phyloP scores from a whole-genome alignment of 2,888 invertebrate species.

The Synanthedon formicaeformis region DNA sequence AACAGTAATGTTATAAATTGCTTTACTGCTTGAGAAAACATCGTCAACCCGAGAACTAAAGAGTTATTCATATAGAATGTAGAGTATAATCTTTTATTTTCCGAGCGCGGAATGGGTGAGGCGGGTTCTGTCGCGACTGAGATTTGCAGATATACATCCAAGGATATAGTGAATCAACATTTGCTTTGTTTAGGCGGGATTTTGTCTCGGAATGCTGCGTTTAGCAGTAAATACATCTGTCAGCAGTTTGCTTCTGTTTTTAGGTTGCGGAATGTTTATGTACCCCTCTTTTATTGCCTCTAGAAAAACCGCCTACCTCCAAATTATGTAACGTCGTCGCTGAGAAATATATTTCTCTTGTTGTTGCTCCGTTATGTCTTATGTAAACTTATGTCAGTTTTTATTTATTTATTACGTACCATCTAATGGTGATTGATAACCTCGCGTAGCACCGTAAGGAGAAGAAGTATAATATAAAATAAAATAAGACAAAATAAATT shows the following conservation, averaged over 20 bases:
- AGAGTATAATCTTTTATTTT: constrained; percentile 43
- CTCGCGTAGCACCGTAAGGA: no score
- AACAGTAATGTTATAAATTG: constrained; percentile 48
- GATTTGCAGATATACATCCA: constrained; percentile 37
- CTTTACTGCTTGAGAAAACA: constrained; percentile 44
- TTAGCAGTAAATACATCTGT: constrained; percentile 30
- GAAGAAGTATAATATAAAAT: no score
- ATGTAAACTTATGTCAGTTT: no score
- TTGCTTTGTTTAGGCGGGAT: constrained; percentile 24
- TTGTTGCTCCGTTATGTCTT: no score
- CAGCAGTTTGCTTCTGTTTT: constrained; percentile 21
- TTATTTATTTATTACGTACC: no score
- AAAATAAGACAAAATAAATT: no score
- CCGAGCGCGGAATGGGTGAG: constrained; percentile 25
- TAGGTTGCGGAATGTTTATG: constrained; percentile 19
- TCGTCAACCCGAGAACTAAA: constrained; percentile 26
- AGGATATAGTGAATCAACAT: constrained; percentile 32
- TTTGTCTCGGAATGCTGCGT: constrained; percentile 17
- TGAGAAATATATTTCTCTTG: no score
- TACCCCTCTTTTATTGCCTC: constrained; percentile 14
- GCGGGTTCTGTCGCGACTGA: constrained; percentile 19
- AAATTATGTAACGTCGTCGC: not conserved
- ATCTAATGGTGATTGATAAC: no score
- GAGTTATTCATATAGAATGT: constrained; percentile 36
- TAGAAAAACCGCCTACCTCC: constrained; percentile 2